Evolutionary conservation across 2,888 invertebrate genomes (phyloP), one percentile per base, ranked within the genome.

Genomic region (Chloroclysta siterata): DNA sequence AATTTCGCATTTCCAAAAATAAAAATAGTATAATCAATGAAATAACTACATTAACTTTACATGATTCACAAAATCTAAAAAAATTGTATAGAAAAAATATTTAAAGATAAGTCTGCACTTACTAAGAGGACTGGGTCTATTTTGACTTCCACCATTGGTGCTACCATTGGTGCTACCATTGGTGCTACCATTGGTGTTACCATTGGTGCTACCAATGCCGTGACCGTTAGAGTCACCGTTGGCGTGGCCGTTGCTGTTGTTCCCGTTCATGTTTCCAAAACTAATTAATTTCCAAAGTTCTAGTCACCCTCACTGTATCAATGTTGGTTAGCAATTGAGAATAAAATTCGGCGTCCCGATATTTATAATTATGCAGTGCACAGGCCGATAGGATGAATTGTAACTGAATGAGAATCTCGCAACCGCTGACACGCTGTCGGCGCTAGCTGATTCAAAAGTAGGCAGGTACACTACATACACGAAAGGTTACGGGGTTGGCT

Each of bases 251-350:
- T 63, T 66, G 3, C 29, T 66, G 1, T 22, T 15, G 14, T 53
- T 42, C 29, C 65, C 67, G 61, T 70, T 63, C 69, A 70, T 69
- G 10, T 33, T 59, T 56, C 2, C 14, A 53, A 57, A 53, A 46
- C 5, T 48, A 17, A 28, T 13, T 48, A 28, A 28, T 11, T 33
- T 50, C 50, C 36, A 7, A 48, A 50, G 29, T 51, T 55, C 6
- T 41, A 53, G 15, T 6, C 39, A 28, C 11, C 54, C 42, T 60
- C 53, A 48, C 64, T 56, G 60, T 41, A 33, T 8, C 14, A 53
- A 22, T 56, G 47, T 48, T 48, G 42, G 33, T 22, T 52, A 13
- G 56, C 51, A 47, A 60, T 54, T 64, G 60, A 60, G 46, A 41
- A 22, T 11, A 53, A 22, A 13, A 48, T 33, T 17, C 44, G 41